A percentile compares a stretch with the other conserved stretches of the same genome.
Conservation (phyloP, 2,113 vertebrate species). For the Chionodraco myersi region DNA sequence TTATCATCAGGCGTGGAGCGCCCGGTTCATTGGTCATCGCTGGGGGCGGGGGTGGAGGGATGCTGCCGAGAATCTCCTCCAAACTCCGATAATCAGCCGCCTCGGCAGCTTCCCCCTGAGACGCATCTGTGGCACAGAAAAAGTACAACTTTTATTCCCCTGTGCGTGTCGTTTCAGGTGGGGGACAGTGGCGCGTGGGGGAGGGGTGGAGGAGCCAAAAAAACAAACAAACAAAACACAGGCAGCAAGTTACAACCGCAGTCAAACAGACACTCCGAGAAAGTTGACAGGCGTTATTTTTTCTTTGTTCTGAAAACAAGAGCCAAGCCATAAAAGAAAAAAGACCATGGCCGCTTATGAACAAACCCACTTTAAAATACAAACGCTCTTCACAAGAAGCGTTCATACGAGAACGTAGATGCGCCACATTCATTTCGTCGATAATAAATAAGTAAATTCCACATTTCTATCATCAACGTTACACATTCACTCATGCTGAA, state of each 20-base stretch:
- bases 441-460: slow-evolving; percentile 58
- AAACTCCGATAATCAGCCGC: slow-evolving; percentile 90
- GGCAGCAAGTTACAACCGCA: slow-evolving; percentile 63
- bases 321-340: slow-evolving; percentile 33
- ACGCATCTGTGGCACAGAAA: slow-evolving; percentile 79
- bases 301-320: slow-evolving; percentile 72
- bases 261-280: slow-evolving; percentile 60
- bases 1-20: slow-evolving; percentile 98
- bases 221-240: slow-evolving; percentile 77
- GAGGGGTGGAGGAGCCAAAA: slow-evolving; percentile 68
- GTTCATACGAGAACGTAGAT: slow-evolving; percentile 53
- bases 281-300: slow-evolving; percentile 72
- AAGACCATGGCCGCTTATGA: slow-evolving; percentile 38
- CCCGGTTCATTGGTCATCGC: slow-evolving; percentile 98
- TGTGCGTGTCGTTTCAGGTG: slow-evolving; percentile 75
- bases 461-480: slow-evolving; percentile 52
- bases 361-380: slow-evolving; percentile 51
- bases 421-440: slow-evolving; percentile 69
- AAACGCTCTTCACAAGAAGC: slow-evolving; percentile 60
- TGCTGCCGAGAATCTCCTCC: slow-evolving; percentile 97
- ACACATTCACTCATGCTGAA: slow-evolving; percentile 49
- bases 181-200: slow-evolving; percentile 64
- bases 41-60: slow-evolving; percentile 96
- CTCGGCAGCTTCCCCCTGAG: slow-evolving; percentile 81
- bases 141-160: slow-evolving; percentile 76